These are phyloP conservation scores for Papilio glaucus DNA, from an alignment of 1,140 invertebrate species.

Conservation along the genomic window DNA sequence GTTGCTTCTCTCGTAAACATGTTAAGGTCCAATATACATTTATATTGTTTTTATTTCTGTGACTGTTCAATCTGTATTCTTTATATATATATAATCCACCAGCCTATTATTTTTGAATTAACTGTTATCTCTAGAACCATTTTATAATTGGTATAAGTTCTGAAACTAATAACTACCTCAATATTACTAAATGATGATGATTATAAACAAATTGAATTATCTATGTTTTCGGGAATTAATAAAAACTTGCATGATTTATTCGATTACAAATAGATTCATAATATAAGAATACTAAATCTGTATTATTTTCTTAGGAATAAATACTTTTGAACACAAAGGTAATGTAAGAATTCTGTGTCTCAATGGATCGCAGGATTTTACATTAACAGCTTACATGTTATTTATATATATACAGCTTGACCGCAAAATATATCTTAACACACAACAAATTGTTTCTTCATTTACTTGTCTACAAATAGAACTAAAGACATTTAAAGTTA, in stretches of 20 bases:
- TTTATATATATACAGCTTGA: no score
- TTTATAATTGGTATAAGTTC: constrained; percentile 82
- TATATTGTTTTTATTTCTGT: constrained; percentile 56
- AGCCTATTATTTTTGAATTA: constrained; percentile 67
- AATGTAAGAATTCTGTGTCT: neutral
- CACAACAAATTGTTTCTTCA: no score
- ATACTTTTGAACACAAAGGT: neutral
- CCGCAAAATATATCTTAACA: no score
- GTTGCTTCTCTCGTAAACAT: constrained; percentile 64
- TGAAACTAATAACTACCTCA: constrained; percentile 83
- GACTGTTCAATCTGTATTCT: constrained; percentile 54
- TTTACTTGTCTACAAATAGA: no score
- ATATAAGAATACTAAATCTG: constrained; percentile 5
- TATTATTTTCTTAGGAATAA: constrained; percentile 11
- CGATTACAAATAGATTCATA: no score
- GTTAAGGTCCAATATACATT: constrained; percentile 66
- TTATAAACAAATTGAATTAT: constrained; percentile 70
- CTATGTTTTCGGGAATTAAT: constrained; percentile 51
- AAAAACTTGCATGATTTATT: constrained; percentile 1
- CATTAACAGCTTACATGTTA: neutral
- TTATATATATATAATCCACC: constrained; percentile 54
- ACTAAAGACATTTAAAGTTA: no score
- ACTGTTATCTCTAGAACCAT: constrained; percentile 79
- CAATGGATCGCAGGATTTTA: neutral
- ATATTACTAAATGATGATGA: constrained; percentile 82